Evolutionary conservation across 2,888 invertebrate genomes (phyloP).

Genomic region (Drosophila nigritarsus): DNA sequence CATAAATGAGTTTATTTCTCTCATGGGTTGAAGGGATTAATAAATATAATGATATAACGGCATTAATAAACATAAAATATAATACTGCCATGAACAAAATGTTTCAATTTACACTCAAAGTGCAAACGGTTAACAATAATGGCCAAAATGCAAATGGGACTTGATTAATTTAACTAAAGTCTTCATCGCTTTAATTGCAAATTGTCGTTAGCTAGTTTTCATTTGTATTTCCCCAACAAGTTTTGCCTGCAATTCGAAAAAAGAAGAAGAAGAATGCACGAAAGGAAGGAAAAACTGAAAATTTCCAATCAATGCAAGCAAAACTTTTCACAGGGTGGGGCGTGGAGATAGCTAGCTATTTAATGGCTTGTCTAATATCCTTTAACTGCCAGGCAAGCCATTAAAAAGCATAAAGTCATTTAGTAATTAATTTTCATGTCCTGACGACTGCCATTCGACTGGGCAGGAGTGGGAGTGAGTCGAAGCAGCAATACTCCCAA

Average conservation of each 20-base stretch:
- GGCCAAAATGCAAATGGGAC: slow-evolving; percentile 1
- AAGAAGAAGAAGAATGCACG: neutral
- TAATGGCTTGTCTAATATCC: slow-evolving; percentile 80
- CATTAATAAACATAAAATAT: too few species aligned
- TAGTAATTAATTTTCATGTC: slow-evolving; percentile 79
- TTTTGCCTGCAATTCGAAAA: slow-evolving; percentile 7
- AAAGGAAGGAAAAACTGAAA: slow-evolving; percentile 8
- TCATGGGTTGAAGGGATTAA: neutral
- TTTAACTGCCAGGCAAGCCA: slow-evolving; percentile 75
- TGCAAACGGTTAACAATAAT: slow-evolving; percentile 13
- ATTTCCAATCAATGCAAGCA: slow-evolving; percentile 43
- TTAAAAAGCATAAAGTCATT: slow-evolving; percentile 80
- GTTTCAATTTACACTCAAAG: neutral
- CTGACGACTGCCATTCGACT: slow-evolving; percentile 37
- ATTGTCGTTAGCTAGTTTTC: neutral
- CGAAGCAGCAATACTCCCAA: neutral
- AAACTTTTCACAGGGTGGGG: slow-evolving; percentile 8
- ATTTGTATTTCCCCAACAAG: neutral
- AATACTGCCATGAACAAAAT: too few species aligned
- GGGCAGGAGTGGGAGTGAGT: neutral
- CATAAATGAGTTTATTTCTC: neutral
- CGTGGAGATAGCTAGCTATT: slow-evolving; percentile 56
- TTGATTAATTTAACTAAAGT: slow-evolving; percentile 1
- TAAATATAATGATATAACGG: neutral
- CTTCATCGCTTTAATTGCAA: slow-evolving; percentile 28